phyloP scores from a whole-genome alignment of 92 coral and sea anemone genomes.

The Galaxea fascicularis region DNA sequence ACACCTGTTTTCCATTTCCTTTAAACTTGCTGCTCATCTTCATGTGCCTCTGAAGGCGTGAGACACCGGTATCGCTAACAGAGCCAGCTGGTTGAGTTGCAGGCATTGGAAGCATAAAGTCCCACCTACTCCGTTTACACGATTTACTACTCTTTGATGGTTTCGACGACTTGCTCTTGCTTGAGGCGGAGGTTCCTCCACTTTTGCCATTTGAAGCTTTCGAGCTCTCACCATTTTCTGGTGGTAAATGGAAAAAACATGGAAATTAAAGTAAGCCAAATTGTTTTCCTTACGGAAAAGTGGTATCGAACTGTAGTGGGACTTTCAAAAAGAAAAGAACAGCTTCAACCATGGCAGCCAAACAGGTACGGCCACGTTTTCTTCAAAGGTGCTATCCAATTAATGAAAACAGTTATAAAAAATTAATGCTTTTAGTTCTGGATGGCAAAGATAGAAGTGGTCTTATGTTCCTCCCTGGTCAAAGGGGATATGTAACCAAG shows the following conservation, averaged over 20 bases:
- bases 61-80: slow-evolving; percentile 36
- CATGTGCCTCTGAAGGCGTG: slow-evolving; percentile 73
- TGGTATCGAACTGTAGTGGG: too few relatives aligned
- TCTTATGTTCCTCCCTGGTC: too few relatives aligned
- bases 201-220: slow-evolving; percentile 23
- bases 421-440: too few relatives aligned
- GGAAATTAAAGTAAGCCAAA: too few relatives aligned
- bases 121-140: slow-evolving; percentile 72
- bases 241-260: neutral
- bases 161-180: slow-evolving; percentile 32
- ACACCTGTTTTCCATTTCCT: slow-evolving; percentile 37
- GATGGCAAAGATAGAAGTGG: too few relatives aligned
- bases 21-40: slow-evolving; percentile 47
- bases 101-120: slow-evolving; percentile 90
- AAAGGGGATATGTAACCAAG: too few relatives aligned
- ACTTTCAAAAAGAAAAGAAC: too few relatives aligned
- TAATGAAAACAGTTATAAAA: too few relatives aligned
- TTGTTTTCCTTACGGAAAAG: too few relatives aligned
- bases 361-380: too few relatives aligned
- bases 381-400: too few relatives aligned
- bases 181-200: slow-evolving; percentile 18
- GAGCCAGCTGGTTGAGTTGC: slow-evolving; percentile 60
- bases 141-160: slow-evolving; percentile 16
- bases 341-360: too few relatives aligned
- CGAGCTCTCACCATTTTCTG: slow-evolving; percentile 40